Evolutionary conservation across 2,113 vertebrate genomes (phyloP).

Genomic region (Willisornis vidua): DNA sequence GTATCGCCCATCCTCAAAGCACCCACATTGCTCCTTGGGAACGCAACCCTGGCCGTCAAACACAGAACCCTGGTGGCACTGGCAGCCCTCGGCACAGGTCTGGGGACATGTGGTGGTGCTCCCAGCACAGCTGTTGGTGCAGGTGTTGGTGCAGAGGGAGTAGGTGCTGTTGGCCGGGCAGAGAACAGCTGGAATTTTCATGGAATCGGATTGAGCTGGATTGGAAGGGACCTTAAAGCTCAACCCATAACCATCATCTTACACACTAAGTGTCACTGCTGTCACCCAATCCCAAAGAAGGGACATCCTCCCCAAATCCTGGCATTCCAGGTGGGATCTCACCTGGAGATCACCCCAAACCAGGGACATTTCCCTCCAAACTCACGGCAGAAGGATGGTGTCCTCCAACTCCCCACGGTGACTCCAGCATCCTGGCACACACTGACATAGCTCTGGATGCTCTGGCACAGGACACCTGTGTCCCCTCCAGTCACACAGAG

Average conservation of each 20-base stretch:
- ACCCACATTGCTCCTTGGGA: constrained; percentile 73
- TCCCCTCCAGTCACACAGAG: constrained; percentile 2
- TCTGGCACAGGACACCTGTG: constrained; percentile 71
- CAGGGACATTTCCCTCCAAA: not conserved
- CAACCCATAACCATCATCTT: not conserved
- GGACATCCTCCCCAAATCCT: not conserved
- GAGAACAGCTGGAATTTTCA: constrained; percentile 47
- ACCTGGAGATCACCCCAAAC: not conserved
- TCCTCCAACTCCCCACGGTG: constrained; percentile 77
- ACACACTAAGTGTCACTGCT: not conserved
- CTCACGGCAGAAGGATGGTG: constrained; percentile 80
- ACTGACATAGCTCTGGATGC: constrained; percentile 77
- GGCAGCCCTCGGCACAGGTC: constrained; percentile 79
- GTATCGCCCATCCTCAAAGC: constrained; percentile 74
- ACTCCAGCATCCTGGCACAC: constrained; percentile 76
- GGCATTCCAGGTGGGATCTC: not conserved
- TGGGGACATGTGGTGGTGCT: constrained; percentile 52
- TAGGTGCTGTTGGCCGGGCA: constrained; percentile 82
- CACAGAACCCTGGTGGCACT: constrained; percentile 73
- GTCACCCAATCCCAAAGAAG: not conserved
- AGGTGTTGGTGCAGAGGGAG: constrained; percentile 73
- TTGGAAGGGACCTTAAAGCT: not conserved
- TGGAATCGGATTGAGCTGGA: not conserved
- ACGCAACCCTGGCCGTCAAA: constrained; percentile 74
- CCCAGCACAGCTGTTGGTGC: constrained; percentile 62